Conservation (phyloP, 2,888 invertebrate genomes). For the Octonoba sinensis region DNA sequence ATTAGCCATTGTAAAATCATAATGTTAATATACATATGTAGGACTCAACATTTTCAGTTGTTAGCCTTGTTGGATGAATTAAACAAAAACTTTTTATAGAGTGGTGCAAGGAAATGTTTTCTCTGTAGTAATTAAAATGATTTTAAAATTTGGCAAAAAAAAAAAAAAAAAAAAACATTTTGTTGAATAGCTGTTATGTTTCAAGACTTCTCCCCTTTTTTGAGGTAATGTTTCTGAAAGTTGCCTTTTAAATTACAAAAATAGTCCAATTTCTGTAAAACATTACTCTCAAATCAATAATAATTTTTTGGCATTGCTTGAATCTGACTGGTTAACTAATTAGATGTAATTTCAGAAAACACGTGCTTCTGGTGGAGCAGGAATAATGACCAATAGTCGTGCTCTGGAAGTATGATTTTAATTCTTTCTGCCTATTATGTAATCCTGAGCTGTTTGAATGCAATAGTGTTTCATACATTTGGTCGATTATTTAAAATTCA, state of each 20-base stretch:
- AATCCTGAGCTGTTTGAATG: neutral
- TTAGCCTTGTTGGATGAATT: no score
- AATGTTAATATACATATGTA: no score
- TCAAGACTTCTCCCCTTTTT: neutral
- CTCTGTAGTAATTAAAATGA: no score
- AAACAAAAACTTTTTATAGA: no score
- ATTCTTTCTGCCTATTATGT: constrained; percentile 3
- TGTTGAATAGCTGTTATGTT: neutral
- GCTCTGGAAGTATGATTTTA: constrained; percentile 53
- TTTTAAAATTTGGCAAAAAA: no score
- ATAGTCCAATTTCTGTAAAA: neutral
- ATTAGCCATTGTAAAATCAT: no score
- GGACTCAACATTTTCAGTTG: no score
- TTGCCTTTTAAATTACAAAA: neutral
- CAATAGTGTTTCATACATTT: no score
- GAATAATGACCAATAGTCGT: constrained; percentile 47
- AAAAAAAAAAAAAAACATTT: no score
- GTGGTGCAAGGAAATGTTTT: no score
- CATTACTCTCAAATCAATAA: neutral
- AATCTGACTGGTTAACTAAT: neutral
- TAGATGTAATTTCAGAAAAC: constrained; percentile 16
- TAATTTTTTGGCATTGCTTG: neutral
- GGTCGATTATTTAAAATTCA: no score
- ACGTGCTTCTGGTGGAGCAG: constrained; percentile 24
- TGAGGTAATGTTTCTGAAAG: neutral